These are phyloP conservation scores for Ptychobarbus kaznakovi DNA, from an alignment of 2,797 vertebrate species.

Conservation along the genomic window DNA sequence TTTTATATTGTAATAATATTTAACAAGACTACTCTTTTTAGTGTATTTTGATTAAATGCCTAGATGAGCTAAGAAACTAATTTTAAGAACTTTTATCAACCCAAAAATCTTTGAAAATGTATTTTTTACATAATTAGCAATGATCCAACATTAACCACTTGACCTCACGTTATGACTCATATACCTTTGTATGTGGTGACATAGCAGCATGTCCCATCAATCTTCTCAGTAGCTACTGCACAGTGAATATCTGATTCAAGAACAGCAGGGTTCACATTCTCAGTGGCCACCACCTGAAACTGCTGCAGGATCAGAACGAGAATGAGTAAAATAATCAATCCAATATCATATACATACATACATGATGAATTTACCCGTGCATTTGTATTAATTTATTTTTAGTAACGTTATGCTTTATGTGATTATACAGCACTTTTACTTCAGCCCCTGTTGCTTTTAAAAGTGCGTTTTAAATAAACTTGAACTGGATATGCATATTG, in stretches of 20 bases:
- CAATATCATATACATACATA: not conserved
- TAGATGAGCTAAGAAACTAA: not conserved
- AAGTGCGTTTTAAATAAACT: not conserved
- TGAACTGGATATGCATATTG: not conserved
- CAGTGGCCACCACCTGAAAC: slow-evolving; percentile 92
- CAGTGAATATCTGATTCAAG: slow-evolving; percentile 80
- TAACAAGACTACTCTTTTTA: too few species aligned
- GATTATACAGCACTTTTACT: not conserved
- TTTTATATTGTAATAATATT: too few species aligned
- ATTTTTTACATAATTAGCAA: not conserved
- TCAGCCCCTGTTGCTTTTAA: too few species aligned
- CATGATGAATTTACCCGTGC: not conserved
- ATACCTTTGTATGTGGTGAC: slow-evolving; percentile 86
- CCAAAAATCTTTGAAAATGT: not conserved
- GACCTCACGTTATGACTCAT: not conserved
- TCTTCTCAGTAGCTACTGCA: slow-evolving; percentile 90
- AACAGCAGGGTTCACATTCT: slow-evolving; percentile 82
- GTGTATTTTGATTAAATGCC: not conserved
- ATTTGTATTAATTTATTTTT: not conserved
- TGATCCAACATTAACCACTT: not conserved
- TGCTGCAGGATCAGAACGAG: slow-evolving; percentile 72
- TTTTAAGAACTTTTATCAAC: not conserved
- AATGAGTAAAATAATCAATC: not conserved
- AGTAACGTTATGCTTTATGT: not conserved
- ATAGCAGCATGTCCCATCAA: slow-evolving; percentile 96